A percentile compares a stretch with the other conserved stretches of the same genome.
phyloP scores from a whole-genome alignment of 2,888 invertebrate species.

The Liopterus haemorrhoidalis region DNA sequence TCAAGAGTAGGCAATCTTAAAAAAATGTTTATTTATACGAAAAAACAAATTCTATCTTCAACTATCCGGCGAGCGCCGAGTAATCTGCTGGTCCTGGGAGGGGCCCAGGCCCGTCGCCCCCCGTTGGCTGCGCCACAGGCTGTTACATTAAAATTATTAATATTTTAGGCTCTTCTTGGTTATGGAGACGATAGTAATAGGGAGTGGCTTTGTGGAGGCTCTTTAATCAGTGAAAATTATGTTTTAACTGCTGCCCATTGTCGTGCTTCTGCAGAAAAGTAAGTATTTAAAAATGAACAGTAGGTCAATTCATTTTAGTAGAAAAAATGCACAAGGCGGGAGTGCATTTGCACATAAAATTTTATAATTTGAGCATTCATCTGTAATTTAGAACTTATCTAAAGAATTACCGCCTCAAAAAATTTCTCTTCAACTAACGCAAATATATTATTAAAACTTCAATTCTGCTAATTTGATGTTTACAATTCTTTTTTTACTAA shows the following conservation, averaged over 20 bases:
- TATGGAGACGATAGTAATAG: conserved; percentile 30
- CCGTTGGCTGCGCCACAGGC: background rate
- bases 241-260: conserved; percentile 69
- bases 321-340: too few species aligned
- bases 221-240: conserved; percentile 56
- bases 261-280: conserved; percentile 34
- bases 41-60: too few species aligned
- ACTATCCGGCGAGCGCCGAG: too few species aligned
- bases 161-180: conserved; percentile 38
- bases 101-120: too few species aligned
- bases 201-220: conserved; percentile 59
- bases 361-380: background rate
- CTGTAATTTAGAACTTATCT: background rate
- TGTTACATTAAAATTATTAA: conserved; percentile 11
- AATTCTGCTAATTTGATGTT: background rate
- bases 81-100: too few species aligned
- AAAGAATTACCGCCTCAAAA: background rate
- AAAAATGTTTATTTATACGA: too few species aligned
- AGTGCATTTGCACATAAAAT: too few species aligned
- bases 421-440: conserved; percentile 3
- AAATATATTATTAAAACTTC: too few species aligned
- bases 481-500: background rate
- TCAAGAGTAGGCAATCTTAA: too few species aligned
- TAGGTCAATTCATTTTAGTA: too few species aligned
- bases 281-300: conserved; percentile 28